Percentiles rank a stretch among this genome's conserved stretches.
Conservation (phyloP, 2,888 invertebrate genomes). For the Chrysolina haemoptera region DNA sequence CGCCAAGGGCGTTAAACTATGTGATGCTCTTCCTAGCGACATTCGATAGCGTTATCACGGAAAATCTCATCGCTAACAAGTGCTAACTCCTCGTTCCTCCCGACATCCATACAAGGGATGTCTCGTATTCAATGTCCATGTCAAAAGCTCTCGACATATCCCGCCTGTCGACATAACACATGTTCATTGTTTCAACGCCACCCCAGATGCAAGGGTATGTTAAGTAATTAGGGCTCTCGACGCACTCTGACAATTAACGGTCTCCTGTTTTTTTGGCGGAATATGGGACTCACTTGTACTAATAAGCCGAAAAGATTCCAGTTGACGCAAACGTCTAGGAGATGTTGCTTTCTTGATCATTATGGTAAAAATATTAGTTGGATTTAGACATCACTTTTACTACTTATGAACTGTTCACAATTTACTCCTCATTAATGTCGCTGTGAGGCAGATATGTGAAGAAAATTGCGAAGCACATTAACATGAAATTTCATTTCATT, state of each 20-base stretch:
- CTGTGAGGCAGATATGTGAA: too few species aligned
- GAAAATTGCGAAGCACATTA: too few species aligned
- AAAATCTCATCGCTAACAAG: conserved; percentile 23
- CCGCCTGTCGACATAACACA: conserved; percentile 37
- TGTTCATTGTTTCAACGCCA: conserved; percentile 36
- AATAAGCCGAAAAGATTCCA: conserved; percentile 2
- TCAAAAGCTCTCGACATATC: conserved; percentile 41
- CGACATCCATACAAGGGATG: conserved; percentile 10
- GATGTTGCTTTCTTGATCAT: too few species aligned
- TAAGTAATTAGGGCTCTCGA: conserved; percentile 41
- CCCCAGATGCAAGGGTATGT: conserved; percentile 13
- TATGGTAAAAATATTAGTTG: too few species aligned
- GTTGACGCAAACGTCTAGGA: too few species aligned
- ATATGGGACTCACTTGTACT: background rate
- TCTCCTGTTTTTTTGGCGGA: background rate
- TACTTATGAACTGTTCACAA: too few species aligned
- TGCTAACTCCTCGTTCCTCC: conserved; percentile 26
- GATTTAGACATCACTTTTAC: too few species aligned
- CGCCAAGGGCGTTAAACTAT: conserved; percentile 14
- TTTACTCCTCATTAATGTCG: too few species aligned
- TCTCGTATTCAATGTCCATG: conserved; percentile 32
- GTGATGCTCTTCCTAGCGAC: conserved; percentile 50
- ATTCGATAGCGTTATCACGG: conserved; percentile 46
- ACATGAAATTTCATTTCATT: too few species aligned
- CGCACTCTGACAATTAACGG: conserved; percentile 25